Percentiles rank a stretch among this genome's conserved stretches.
Conservation (phyloP, 2,113 vertebrate species). For the Rostratula benghalensis region DNA sequence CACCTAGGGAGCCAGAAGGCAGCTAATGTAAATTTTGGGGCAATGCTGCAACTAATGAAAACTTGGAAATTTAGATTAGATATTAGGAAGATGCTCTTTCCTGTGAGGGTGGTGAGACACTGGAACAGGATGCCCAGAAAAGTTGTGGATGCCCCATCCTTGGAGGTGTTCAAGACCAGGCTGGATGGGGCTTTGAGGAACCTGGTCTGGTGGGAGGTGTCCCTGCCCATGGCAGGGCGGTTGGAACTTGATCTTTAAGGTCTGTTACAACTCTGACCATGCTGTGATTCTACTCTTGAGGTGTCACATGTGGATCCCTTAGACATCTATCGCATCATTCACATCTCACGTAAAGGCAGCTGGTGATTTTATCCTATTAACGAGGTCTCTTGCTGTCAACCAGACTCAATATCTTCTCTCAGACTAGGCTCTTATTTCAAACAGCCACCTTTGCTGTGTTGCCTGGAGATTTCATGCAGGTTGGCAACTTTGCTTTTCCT, state of each 20-base stretch:
- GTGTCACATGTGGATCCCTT: background rate
- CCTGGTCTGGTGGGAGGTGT: no score
- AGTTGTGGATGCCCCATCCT: no score
- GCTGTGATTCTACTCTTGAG: background rate
- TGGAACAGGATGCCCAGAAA: no score
- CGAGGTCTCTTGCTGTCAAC: background rate
- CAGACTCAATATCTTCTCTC: background rate
- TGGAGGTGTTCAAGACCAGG: no score
- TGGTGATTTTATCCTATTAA: background rate
- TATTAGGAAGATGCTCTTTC: no score
- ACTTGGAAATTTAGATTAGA: no score
- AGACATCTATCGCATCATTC: accelerated
- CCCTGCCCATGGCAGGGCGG: no score
- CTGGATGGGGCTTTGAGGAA: no score
- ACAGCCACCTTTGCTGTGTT: background rate
- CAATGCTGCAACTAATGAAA: background rate
- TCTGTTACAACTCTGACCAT: no score
- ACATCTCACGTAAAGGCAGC: background rate
- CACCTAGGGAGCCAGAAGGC: background rate
- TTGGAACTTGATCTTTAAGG: no score
- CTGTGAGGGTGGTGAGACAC: no score
- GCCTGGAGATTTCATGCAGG: background rate
- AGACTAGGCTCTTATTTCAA: background rate
- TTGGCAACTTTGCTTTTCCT: background rate
- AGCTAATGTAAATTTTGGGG: background rate